Evolutionary conservation across 2,888 invertebrate genomes (phyloP).

Genomic region (Drosophila koepferae): DNA sequence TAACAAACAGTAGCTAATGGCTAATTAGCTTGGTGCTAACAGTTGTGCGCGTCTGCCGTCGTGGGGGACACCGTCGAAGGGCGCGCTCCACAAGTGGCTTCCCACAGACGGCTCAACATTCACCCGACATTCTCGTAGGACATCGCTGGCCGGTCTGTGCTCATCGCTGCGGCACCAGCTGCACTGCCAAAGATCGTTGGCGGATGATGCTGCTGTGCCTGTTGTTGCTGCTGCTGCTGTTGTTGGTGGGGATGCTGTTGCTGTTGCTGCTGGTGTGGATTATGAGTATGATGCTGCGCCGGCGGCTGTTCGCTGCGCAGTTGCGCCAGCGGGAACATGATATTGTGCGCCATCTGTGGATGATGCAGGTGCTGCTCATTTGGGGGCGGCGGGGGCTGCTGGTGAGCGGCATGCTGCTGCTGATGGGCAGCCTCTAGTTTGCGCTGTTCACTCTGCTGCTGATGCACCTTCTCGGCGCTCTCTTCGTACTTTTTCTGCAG

Average conservation of each 20-base stretch:
- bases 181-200: constrained; percentile 81
- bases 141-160: constrained; percentile 83
- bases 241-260: constrained; percentile 68
- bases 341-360: constrained; percentile 84
- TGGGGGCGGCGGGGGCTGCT: constrained; percentile 83
- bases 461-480: constrained; percentile 82
- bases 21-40: constrained; percentile 41
- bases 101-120: constrained; percentile 83
- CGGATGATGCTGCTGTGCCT: constrained; percentile 72
- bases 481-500: constrained; percentile 84
- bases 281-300: constrained; percentile 81
- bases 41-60: constrained; percentile 72
- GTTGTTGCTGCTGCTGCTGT: constrained; percentile 48
- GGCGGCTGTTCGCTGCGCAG: constrained; percentile 82
- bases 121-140: constrained; percentile 84
- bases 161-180: constrained; percentile 76
- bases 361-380: constrained; percentile 84
- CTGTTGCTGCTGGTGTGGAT: constrained; percentile 82
- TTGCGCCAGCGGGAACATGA: constrained; percentile 83
- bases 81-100: constrained; percentile 83
- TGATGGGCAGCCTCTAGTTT: constrained; percentile 81
- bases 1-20: constrained; percentile 14
- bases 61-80: constrained; percentile 79
- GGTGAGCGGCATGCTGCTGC: constrained; percentile 77
- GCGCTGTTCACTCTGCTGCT: constrained; percentile 82